Evolutionary conservation across 2,797 vertebrate species (phyloP).

Genomic region (Gambelia wislizenii): DNA sequence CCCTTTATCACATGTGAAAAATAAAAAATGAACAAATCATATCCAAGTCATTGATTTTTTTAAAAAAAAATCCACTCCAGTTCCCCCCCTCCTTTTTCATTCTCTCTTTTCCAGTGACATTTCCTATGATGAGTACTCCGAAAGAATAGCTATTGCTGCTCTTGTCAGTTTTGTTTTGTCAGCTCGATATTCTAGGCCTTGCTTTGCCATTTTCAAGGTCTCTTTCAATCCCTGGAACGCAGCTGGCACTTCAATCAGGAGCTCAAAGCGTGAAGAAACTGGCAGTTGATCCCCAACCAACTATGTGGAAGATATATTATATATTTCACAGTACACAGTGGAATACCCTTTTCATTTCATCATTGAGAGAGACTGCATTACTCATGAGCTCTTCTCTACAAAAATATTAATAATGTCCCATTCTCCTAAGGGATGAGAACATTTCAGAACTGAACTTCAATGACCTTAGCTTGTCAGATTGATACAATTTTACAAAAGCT

Average conservation of each 20-base stretch:
- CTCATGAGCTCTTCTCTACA: constrained; percentile 72
- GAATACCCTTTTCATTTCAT: constrained; percentile 75
- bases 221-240: constrained; percentile 80
- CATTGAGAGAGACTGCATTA: constrained; percentile 64
- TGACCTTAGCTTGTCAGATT: constrained; percentile 75
- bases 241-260: constrained; percentile 79
- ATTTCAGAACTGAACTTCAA: constrained; percentile 72
- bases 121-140: constrained; percentile 65
- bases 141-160: constrained; percentile 74
- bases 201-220: constrained; percentile 81
- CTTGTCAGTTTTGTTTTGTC: constrained; percentile 77
- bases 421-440: constrained; percentile 71
- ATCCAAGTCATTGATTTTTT: constrained; percentile 42
- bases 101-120: constrained; percentile 68
- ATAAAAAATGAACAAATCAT: constrained; percentile 38
- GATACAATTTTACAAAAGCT: constrained; percentile 74
- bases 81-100: constrained; percentile 58
- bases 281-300: constrained; percentile 74
- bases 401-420: constrained; percentile 76
- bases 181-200: constrained; percentile 75
- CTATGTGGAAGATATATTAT: constrained; percentile 70
- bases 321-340: constrained; percentile 72
- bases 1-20: constrained; percentile 28
- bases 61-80: not conserved
- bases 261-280: constrained; percentile 77